Percentiles rank a stretch among this genome's conserved stretches.
phyloP scores from a whole-genome alignment of 1,140 invertebrate species.

The Drosophila gunungcola region DNA sequence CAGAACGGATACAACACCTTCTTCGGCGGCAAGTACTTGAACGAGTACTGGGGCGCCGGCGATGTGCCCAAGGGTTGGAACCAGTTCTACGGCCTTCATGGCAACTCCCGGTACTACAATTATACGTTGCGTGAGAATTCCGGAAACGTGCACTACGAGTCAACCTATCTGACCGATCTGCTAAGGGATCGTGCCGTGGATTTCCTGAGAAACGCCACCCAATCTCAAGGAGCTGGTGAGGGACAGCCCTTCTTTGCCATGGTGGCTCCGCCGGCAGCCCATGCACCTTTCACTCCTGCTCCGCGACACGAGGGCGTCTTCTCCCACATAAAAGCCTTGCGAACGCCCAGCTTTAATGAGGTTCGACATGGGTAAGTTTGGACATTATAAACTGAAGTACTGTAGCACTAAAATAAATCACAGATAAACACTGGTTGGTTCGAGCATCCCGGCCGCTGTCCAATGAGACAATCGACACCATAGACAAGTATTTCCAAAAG shows the following conservation, averaged over 20 bases:
- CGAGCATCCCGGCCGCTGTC: constrained; percentile 88
- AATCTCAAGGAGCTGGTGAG: constrained; percentile 2
- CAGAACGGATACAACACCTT: constrained; percentile 90
- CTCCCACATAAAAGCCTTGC: constrained; percentile 87
- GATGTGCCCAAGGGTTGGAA: constrained; percentile 92
- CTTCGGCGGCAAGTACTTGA: constrained; percentile 95
- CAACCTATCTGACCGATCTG: constrained; percentile 93
- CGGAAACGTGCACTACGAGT: constrained; percentile 86
- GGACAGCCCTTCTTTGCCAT: constrained; percentile 91
- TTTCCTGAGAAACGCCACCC: constrained; percentile 86
- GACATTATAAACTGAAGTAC: not conserved
- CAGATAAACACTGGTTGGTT: constrained; percentile 93
- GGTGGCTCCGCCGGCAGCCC: constrained; percentile 92
- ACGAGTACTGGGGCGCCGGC: constrained; percentile 90
- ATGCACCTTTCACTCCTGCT: constrained; percentile 93
- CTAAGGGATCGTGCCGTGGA: constrained; percentile 87
- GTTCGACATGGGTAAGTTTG: constrained; percentile 43
- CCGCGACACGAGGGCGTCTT: constrained; percentile 89
- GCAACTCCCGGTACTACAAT: constrained; percentile 95
- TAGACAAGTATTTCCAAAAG: constrained; percentile 89
- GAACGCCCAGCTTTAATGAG: constrained; percentile 91
- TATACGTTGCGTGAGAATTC: constrained; percentile 95
- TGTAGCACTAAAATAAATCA: constrained; percentile 30
- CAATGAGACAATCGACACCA: constrained; percentile 85
- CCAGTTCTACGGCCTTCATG: constrained; percentile 91